Conservation (phyloP, 2,113 vertebrate genomes). For the Ranitomeya variabilis region DNA sequence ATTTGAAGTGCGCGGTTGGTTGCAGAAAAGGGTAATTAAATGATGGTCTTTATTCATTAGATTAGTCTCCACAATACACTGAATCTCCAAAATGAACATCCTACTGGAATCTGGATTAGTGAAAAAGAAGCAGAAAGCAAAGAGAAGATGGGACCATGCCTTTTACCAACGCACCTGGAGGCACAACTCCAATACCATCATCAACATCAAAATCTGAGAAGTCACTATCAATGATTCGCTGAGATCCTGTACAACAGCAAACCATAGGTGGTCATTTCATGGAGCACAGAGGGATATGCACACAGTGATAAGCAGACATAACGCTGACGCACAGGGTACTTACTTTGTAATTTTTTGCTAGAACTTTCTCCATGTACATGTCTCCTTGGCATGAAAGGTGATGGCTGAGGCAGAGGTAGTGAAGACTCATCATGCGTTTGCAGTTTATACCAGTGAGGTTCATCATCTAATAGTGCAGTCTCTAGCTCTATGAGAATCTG, state of each 20-base stretch:
- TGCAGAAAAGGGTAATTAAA: conserved; percentile 56
- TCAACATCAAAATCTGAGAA: conserved; percentile 94
- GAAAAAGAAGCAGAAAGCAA: conserved; percentile 60
- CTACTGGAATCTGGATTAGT: conserved; percentile 67
- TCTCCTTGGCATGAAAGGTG: conserved; percentile 93
- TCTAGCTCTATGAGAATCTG: conserved; percentile 97
- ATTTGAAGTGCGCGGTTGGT: conserved; percentile 23
- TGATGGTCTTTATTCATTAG: conserved; percentile 57
- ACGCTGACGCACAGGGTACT: conserved; percentile 62
- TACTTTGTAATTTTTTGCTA: conserved; percentile 98
- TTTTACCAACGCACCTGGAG: conserved; percentile 90
- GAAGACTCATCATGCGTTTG: conserved; percentile 95
- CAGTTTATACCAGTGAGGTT: conserved; percentile 97
- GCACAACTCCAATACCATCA: conserved; percentile 95
- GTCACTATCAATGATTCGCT: conserved; percentile 97
- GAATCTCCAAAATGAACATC: conserved; percentile 66
- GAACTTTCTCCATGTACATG: conserved; percentile 90
- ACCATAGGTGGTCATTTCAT: conserved; percentile 68
- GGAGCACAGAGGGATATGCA: conserved; percentile 54
- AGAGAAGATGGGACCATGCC: conserved; percentile 75
- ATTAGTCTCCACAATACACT: conserved; percentile 59
- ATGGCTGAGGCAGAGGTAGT: conserved; percentile 96
- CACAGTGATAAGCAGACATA: not conserved
- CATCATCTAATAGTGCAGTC: conserved; percentile 93
- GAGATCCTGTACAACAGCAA: conserved; percentile 89